Base-by-base conservation (phyloP, 2,797 vertebrate species). In the Spondyliosoma cantharus region DNA sequence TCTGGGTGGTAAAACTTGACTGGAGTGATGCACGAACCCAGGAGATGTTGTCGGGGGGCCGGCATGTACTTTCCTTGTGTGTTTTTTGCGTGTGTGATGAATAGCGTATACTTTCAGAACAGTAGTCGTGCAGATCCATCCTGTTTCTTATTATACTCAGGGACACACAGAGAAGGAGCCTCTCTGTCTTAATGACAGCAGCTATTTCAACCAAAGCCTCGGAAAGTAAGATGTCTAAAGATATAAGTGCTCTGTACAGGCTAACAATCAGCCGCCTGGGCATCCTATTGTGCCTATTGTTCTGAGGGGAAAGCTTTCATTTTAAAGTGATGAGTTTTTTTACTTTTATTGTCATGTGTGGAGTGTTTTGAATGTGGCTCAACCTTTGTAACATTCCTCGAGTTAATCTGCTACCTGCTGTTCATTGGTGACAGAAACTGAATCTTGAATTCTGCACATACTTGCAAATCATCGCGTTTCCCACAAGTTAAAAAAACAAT, bases 121-220 rank as follows among this genome's bases (percentile, higher is more conserved):
- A 76, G 84, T 81, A 82, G 74, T 86, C 65, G 4, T 60, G 50
- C 42, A 66, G 24, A 81, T 78, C 64, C 53, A 72, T 81, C 52
- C 73, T 80, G 89, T 70, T 88, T 90, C 74, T 72, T 73, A 87
- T 91, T 91, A 83, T 48, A 57, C 27, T 60, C 67, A 86, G 80
- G 48, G 87, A 81, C 81, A 65, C 53, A 66, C 24, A 22, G 66
- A 69, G 61, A 74, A 49, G 49, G 61, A 80, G 63, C 61, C 77
- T 52, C 80, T 90, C 46, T 49, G 78, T 85, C 71, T 84, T 83
- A 81, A 86, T 86, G 80, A 89, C 74, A 82, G 74, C 22, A 48
- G 65, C 74, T 82, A 62, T 80, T 82, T 53, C 53, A 86, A 74
- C 66, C 75, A 63, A 71, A 73, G 65, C 50, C 48, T 67, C 73